These are phyloP conservation scores for Macrotus californicus DNA, from an alignment of 2,113 vertebrate species.

Conservation along the genomic window DNA sequence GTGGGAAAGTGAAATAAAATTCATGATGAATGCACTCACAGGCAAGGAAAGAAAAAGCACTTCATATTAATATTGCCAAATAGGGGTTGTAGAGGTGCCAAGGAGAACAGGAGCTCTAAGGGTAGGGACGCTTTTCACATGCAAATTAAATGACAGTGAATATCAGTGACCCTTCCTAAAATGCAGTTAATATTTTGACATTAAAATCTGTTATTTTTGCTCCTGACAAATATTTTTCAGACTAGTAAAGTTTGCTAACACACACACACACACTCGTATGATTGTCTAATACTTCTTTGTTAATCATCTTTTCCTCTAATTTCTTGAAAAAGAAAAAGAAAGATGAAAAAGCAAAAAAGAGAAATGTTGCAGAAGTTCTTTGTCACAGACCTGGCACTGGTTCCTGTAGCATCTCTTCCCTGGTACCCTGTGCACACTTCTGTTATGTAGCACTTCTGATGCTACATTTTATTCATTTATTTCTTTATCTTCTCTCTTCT, in stretches of 20 bases:
- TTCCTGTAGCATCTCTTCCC: neutral
- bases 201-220: neutral
- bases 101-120: neutral
- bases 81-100: neutral
- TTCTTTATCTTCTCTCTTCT: neutral
- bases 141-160: neutral
- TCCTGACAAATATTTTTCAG: neutral
- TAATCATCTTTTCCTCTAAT: neutral
- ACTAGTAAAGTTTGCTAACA: neutral
- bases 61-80: neutral
- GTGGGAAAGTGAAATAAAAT: conserved; percentile 6
- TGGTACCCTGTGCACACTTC: fast-evolving
- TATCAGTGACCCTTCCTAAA: neutral
- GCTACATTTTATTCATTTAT: neutral
- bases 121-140: neutral
- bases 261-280: neutral
- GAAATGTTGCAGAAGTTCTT: neutral
- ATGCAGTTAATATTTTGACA: neutral
- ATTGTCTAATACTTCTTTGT: neutral
- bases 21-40: neutral
- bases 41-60: neutral
- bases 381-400: neutral
- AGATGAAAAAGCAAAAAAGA: neutral
- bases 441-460: fast-evolving
- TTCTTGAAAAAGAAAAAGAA: neutral